Evolutionary conservation across 1,140 invertebrate species (phyloP).

Genomic region (Lucilia sericata): DNA sequence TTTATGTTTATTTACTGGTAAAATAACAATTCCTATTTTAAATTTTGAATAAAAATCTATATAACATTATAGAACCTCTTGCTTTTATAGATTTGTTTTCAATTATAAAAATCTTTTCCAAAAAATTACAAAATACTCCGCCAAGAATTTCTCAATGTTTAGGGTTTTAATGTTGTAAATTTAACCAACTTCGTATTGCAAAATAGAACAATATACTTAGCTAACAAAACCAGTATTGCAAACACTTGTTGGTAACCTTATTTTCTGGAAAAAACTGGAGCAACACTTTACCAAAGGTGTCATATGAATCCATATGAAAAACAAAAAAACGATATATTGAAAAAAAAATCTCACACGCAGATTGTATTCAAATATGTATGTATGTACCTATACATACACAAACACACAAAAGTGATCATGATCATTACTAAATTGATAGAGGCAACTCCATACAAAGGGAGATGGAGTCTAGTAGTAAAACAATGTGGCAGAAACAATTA

Average conservation of each 20-base stretch:
- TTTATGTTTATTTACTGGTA: too few species aligned
- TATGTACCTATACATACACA: neutral
- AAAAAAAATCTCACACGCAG: conserved; percentile 34
- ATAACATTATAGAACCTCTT: too few species aligned
- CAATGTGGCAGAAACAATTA: conserved; percentile 30
- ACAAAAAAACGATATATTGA: neutral
- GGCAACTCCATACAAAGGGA: too few species aligned
- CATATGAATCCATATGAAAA: neutral
- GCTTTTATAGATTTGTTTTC: too few species aligned
- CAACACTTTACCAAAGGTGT: conserved; percentile 6
- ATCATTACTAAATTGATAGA: neutral
- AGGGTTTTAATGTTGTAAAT: too few species aligned
- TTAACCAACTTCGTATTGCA: neutral
- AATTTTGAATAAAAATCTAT: too few species aligned
- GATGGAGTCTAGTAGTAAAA: too few species aligned
- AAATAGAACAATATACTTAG: neutral
- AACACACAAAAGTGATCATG: neutral
- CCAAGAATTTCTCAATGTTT: too few species aligned
- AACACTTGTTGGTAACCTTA: conserved; percentile 30
- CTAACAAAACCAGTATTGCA: too few species aligned
- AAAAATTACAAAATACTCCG: too few species aligned
- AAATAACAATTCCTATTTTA: too few species aligned
- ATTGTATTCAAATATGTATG: neutral
- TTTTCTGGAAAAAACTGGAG: neutral
- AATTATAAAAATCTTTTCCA: too few species aligned